Evolutionary conservation across 2,888 invertebrate species (phyloP).

Genomic region (Agriotes lineatus): DNA sequence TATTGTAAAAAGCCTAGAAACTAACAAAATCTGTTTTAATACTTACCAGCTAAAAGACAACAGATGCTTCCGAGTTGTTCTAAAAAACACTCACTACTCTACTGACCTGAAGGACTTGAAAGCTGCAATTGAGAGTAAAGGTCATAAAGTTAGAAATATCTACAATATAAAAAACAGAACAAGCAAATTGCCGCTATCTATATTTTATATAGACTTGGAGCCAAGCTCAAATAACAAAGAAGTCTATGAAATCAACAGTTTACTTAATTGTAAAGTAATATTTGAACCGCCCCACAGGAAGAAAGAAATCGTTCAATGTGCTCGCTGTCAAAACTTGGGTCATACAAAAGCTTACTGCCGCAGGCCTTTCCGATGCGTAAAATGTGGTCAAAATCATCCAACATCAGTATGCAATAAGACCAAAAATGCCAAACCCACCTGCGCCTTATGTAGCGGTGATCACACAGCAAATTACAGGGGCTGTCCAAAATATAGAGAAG

Average conservation of each 20-base stretch:
- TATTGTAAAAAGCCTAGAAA: not conserved
- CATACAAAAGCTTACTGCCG: not conserved
- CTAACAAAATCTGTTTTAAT: not conserved
- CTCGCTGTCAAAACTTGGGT: not conserved
- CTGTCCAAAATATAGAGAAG: not conserved
- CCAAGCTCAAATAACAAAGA: not conserved
- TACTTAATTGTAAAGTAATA: not conserved
- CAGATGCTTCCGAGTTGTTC: not conserved
- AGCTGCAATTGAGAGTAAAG: not conserved
- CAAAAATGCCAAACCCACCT: not conserved
- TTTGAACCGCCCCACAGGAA: not conserved
- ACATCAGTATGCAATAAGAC: not conserved
- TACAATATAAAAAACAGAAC: not conserved
- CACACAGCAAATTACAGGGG: not conserved
- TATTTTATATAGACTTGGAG: not conserved
- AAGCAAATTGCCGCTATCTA: not conserved
- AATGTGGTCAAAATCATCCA: not conserved
- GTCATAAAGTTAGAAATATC: not conserved
- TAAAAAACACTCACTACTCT: not conserved
- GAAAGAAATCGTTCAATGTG: conserved; percentile 1
- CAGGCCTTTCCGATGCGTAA: not conserved
- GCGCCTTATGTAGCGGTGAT: not conserved
- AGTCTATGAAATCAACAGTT: not conserved
- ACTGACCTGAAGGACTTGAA: not conserved
- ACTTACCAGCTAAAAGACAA: not conserved